Conservation (phyloP, 2,113 vertebrate species). For the Astur gentilis region DNA sequence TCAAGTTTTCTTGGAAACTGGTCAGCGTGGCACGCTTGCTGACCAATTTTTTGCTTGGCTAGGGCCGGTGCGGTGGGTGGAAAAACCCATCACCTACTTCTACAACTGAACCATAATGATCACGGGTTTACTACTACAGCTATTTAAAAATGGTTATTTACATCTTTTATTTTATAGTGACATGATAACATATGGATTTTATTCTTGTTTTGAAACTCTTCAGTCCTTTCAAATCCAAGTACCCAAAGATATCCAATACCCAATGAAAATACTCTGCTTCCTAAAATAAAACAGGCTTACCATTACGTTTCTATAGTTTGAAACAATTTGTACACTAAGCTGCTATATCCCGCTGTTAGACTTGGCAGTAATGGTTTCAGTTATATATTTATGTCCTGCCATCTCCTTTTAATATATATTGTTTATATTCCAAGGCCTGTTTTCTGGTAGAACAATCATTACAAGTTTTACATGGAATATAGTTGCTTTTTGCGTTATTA, state of each 20-base stretch:
- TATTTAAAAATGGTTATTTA: not conserved
- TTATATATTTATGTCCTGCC: slow-evolving; percentile 49
- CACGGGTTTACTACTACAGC: not conserved
- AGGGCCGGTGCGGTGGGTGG: not conserved
- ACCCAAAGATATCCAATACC: not conserved
- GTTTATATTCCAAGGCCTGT: slow-evolving; percentile 37
- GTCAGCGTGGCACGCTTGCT: rapidly evolving
- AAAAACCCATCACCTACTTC: not conserved
- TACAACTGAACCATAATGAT: not conserved
- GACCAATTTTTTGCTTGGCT: not conserved
- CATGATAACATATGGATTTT: not conserved
- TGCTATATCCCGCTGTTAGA: slow-evolving; percentile 26
- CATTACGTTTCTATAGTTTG: not conserved
- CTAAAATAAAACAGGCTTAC: slow-evolving; percentile 7
- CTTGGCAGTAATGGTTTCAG: slow-evolving; percentile 44
- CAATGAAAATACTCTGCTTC: slow-evolving; percentile 24
- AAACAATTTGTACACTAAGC: slow-evolving; percentile 46
- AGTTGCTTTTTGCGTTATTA: not conserved
- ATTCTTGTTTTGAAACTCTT: not conserved
- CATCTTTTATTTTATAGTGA: not conserved
- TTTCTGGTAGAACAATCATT: slow-evolving; percentile 53
- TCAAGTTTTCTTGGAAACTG: not conserved
- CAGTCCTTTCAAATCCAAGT: not conserved
- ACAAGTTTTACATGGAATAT: slow-evolving; percentile 19
- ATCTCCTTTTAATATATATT: slow-evolving; percentile 48